phyloP scores from a whole-genome alignment of 2,797 vertebrate species.

The Agapornis canus region DNA sequence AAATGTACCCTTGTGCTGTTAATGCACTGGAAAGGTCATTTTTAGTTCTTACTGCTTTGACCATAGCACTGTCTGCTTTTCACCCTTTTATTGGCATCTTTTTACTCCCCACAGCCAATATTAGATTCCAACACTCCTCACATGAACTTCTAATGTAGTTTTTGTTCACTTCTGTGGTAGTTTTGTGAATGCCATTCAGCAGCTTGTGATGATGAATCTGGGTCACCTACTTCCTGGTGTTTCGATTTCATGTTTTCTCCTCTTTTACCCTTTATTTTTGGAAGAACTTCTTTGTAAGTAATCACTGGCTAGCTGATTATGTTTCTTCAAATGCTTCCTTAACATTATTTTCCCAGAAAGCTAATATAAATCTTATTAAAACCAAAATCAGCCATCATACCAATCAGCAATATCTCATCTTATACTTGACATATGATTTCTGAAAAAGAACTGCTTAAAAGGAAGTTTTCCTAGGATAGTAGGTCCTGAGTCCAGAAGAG shows the following conservation, averaged over 20 bases:
- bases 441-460: background rate
- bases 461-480: background rate
- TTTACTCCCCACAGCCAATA: background rate
- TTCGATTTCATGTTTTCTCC: background rate
- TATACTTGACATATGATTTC: background rate
- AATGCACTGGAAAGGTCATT: background rate
- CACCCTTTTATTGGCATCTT: background rate
- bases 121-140: background rate
- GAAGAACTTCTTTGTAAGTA: background rate
- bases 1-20: background rate
- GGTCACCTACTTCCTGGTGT: background rate
- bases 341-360: background rate
- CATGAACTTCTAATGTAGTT: background rate
- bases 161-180: background rate
- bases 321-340: background rate
- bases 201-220: accelerated
- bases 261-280: background rate
- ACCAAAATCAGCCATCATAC: background rate
- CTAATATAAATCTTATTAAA: background rate
- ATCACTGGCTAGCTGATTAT: background rate
- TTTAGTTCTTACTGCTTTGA: background rate
- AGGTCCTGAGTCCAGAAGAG: background rate
- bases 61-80: background rate
- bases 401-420: background rate
- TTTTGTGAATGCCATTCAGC: background rate